Conservation (phyloP, 2,888 invertebrate genomes). For the Pseudococcus longispinus region DNA sequence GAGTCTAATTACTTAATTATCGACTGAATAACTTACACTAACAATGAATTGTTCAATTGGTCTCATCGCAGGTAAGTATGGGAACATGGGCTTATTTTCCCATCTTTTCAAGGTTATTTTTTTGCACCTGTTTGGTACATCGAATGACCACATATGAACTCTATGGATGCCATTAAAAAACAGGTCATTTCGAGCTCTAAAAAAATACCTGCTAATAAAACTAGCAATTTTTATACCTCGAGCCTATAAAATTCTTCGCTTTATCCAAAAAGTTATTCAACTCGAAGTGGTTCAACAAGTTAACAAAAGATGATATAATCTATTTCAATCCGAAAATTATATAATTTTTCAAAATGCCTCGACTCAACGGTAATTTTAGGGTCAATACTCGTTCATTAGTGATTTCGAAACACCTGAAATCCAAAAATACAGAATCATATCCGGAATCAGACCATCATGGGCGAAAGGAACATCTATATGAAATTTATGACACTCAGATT, state of each 20-base stretch:
- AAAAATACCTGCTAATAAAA: background rate
- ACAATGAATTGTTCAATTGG: background rate
- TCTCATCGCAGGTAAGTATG: background rate
- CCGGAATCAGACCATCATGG: background rate
- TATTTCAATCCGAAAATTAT: background rate
- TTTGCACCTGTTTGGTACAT: background rate
- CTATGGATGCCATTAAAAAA: background rate
- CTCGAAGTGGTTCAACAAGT: background rate
- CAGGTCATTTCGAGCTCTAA: background rate
- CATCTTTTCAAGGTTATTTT: background rate
- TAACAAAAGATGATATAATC: background rate
- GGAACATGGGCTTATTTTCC: background rate
- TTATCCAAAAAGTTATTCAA: background rate
- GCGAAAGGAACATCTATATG: background rate
- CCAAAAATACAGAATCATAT: background rate
- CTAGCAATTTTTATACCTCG: background rate
- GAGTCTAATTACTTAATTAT: background rate
- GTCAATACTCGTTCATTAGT: background rate
- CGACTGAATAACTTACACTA: background rate
- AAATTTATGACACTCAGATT: background rate
- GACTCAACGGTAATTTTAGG: background rate
- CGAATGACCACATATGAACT: background rate
- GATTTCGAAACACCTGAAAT: background rate
- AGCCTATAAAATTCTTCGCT: background rate
- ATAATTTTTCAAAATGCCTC: slow-evolving; percentile 1